Evolutionary conservation across 2,888 invertebrate genomes (phyloP).

Genomic region (Hyppa rectilinea): DNA sequence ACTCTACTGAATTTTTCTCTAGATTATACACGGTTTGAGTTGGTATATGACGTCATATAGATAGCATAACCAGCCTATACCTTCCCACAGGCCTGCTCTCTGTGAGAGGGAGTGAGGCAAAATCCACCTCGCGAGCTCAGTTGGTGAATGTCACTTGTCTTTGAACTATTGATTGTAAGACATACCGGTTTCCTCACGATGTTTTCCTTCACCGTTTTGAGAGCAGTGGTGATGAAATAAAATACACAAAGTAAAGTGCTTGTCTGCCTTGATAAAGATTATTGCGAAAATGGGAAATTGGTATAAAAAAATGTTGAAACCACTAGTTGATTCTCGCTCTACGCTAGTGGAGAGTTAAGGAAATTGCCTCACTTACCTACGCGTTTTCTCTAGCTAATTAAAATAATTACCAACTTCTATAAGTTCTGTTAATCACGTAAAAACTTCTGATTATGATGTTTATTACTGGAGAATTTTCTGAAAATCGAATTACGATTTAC

Average conservation of each 20-base stretch:
- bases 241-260: too few relatives aligned
- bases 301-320: slow-evolving; percentile 27
- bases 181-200: too few relatives aligned
- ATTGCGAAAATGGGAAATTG: slow-evolving; percentile 25
- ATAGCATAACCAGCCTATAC: too few relatives aligned
- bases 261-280: too few relatives aligned
- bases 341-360: background rate
- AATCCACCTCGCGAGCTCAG: too few relatives aligned
- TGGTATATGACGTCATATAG: too few relatives aligned
- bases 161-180: too few relatives aligned
- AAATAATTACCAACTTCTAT: slow-evolving; percentile 8
- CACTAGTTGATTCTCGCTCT: slow-evolving; percentile 5
- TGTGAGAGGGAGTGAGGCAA: too few relatives aligned
- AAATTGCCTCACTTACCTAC: slow-evolving; percentile 11
- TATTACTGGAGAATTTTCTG: background rate
- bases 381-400: slow-evolving; percentile 28
- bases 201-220: too few relatives aligned
- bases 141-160: too few relatives aligned
- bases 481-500: background rate
- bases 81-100: too few relatives aligned
- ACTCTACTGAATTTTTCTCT: background rate
- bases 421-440: slow-evolving; percentile 9
- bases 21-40: background rate
- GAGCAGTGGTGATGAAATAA: too few relatives aligned
- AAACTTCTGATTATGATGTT: background rate